Conservation (phyloP, 2,797 vertebrate genomes). For the Sternotherus odoratus region DNA sequence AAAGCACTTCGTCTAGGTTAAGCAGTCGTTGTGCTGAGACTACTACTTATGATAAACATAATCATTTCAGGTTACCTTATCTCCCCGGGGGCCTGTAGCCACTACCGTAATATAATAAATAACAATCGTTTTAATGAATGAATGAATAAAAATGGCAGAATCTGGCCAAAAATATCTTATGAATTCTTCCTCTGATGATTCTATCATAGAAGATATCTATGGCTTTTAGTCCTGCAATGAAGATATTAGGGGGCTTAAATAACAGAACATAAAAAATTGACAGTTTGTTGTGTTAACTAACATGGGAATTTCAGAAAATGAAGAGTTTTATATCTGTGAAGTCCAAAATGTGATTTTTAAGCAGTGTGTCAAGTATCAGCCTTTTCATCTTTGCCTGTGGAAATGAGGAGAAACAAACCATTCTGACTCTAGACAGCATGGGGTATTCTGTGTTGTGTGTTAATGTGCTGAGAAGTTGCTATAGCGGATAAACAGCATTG, state of each 20-base stretch:
- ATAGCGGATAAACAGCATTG: not conserved
- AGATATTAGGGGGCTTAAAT: not conserved
- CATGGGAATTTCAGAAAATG: fast-evolving
- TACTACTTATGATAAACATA: not conserved
- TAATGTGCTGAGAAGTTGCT: not conserved
- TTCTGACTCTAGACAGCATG: not conserved
- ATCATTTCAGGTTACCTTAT: not conserved
- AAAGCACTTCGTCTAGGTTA: not conserved
- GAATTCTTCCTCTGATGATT: not conserved
- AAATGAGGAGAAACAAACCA: not conserved
- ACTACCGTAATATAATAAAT: not conserved
- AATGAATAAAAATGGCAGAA: not conserved
- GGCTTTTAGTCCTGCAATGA: not conserved
- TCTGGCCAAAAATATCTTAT: not conserved
- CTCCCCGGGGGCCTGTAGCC: not conserved
- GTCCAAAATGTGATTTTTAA: not conserved
- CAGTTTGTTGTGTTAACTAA: not conserved
- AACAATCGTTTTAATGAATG: not conserved
- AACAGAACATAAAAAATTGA: not conserved
- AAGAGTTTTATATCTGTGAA: not conserved
- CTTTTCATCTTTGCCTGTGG: not conserved
- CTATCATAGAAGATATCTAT: not conserved
- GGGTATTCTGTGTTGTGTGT: not conserved
- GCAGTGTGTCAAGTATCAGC: not conserved
- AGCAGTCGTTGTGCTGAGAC: not conserved